These are phyloP conservation scores for Smittia aterrima DNA, from an alignment of 2,888 invertebrate species.

Conservation along the genomic window DNA sequence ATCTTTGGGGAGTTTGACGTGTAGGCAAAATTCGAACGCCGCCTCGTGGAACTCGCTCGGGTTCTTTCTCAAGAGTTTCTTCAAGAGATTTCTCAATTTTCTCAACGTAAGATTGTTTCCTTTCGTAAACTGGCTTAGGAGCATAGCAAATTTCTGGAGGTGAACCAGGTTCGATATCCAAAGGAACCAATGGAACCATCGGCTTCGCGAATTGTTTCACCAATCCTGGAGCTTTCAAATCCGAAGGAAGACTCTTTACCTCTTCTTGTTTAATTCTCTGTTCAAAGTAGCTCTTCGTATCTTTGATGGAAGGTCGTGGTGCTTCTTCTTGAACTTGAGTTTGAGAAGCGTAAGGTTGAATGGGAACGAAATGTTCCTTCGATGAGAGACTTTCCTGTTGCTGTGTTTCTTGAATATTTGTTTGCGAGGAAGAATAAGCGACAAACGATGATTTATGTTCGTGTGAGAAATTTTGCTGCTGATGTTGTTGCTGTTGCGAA, in stretches of 20 bases:
- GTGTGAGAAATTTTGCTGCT: conserved; percentile 31
- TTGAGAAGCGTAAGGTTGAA: conserved; percentile 46
- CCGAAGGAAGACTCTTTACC: conserved; percentile 44
- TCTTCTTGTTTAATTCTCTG: conserved; percentile 45
- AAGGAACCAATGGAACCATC: conserved; percentile 55
- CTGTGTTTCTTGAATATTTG: conserved; percentile 43
- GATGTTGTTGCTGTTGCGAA: conserved; percentile 10
- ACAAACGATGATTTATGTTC: conserved; percentile 40
- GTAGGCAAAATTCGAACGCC: conserved; percentile 60
- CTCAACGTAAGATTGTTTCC: conserved; percentile 60
- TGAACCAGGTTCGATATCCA: conserved; percentile 61
- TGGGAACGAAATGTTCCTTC: conserved; percentile 35
- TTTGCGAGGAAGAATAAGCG: conserved; percentile 25
- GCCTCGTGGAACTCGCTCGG: conserved; percentile 57
- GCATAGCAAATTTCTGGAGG: conserved; percentile 68
- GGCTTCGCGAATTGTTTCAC: conserved; percentile 55
- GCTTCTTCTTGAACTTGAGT: conserved; percentile 46
- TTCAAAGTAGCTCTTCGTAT: conserved; percentile 48
- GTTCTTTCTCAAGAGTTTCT: conserved; percentile 56
- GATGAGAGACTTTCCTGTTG: background rate
- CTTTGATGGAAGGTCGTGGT: conserved; percentile 47
- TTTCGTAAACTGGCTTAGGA: conserved; percentile 54
- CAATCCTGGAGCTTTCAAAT: conserved; percentile 56
- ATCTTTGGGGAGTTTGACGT: conserved; percentile 45
- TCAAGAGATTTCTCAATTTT: conserved; percentile 59